Evolutionary conservation across 2,797 vertebrate genomes (phyloP).

Genomic region (Gouania willdenowi): DNA sequence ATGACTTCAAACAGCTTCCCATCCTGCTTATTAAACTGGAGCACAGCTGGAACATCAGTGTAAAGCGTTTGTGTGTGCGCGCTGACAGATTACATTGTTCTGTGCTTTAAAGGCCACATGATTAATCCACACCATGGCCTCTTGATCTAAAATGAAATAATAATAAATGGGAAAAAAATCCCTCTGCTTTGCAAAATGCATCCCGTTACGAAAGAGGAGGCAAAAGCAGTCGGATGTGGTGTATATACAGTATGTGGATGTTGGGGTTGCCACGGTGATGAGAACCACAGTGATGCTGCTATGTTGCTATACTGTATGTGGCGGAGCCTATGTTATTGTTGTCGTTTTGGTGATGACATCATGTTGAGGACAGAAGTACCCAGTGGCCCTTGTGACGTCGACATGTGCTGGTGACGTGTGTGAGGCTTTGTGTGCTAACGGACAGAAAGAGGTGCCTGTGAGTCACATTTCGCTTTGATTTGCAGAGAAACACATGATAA

Average conservation of each 20-base stretch:
- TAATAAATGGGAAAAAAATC: too few species aligned
- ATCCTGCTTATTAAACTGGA: constrained; percentile 3
- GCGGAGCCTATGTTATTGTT: background rate
- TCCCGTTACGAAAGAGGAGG: background rate
- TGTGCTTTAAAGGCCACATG: background rate
- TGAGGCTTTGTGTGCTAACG: constrained; percentile 2
- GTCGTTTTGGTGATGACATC: constrained; percentile 21
- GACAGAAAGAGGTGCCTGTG: constrained; percentile 5
- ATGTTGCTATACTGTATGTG: constrained; percentile 5
- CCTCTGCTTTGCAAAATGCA: background rate
- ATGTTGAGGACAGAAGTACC: constrained; percentile 5
- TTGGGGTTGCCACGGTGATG: constrained; percentile 19
- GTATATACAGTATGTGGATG: constrained; percentile 7
- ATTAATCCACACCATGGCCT: constrained; percentile 13
- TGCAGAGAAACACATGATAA: constrained; percentile 14
- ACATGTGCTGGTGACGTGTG: background rate
- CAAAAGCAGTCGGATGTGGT: background rate
- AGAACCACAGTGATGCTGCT: constrained; percentile 14
- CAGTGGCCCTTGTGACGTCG: constrained; percentile 8
- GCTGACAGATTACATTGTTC: constrained; percentile 21
- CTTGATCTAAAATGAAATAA: constrained; percentile 1
- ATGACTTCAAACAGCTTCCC: constrained; percentile 13
- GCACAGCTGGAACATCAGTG: constrained; percentile 25
- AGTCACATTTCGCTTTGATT: constrained; percentile 25
- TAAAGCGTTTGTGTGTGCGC: background rate